Evolutionary conservation across 2,888 invertebrate species (phyloP), one percentile per base, ranked within the genome.

Genomic region (Notodonta dromedarius): DNA sequence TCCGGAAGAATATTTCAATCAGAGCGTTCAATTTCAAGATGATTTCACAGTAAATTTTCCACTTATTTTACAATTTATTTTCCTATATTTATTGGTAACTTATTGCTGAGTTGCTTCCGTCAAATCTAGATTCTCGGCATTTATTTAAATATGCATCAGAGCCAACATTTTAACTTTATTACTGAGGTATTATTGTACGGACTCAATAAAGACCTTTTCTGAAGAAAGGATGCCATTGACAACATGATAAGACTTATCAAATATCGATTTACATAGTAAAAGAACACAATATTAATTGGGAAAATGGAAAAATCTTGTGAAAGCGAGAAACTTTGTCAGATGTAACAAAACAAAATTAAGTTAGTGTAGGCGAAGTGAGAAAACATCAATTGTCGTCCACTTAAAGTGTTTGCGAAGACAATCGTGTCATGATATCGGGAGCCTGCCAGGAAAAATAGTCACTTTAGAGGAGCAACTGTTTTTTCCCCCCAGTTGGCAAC

Each of bases 391-490:
- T 87, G 82, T 80, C 83, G 76, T 83, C 84, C 86, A 87, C 89
- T 87, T 87, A 84, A 87, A 86, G 83, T 83, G 83, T 82, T 86
- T 79, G 83, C 85, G 84, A 86, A 88, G 88, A 87, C 90, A 90
- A 91, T 91, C 88, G 90, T 88, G 88, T 85, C 87, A 85, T 87
- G 86, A 87, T 88, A 90, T 87, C 89, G 85, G 82, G 84, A 79
- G 78, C 78, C 77, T 90, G 91, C 91, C 91, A 91, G 90, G 85
- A 90, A 90, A 90, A 90, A 89, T 87, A 90, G 89, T 88, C 87
- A 87, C 88, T 91, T 91, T 87, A 88, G 84, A 88, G 82, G 76
- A 83, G 83, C 88, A 88, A 86, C 88, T 88, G 91, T 90, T 91
- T 76, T 71, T 74, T 91, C 89, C 89, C 88, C 87, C 85, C 86